Base-by-base conservation (phyloP, 2,797 vertebrate genomes). In the Vireo griseus region DNA sequence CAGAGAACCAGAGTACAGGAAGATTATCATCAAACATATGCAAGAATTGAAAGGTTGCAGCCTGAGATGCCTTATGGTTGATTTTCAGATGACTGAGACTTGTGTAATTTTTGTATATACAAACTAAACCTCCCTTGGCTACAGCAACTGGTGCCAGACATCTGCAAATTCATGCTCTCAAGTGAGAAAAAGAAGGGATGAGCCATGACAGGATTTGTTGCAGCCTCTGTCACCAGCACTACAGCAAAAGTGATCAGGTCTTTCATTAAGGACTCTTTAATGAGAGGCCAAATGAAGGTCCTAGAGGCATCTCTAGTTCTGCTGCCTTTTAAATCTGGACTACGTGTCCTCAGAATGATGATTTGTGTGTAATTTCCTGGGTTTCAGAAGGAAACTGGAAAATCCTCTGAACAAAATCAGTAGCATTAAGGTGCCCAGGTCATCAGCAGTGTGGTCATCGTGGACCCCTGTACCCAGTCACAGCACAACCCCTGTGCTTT, bases 11-110 rank as follows among this genome's bases (percentile, higher is more conserved):
- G 19, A 83, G 58, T 19, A 75, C 13, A 6, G 29, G 54, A 40
- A 90, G 81, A 80, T 91, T 74, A 91, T 68, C 44, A 76, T 79
- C 45, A 71, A 93, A 92, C 37, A 61, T 42, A 82, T 22, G 28
- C 33, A 58, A 37, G 29, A 86, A 88, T 14, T 79, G 33, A 74
- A 81, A 82, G 54, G 63, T 6, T 93, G 57, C 35, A 74, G 72
- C 39, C 35, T 19, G 52, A 92, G 44, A 71, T 52, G 57, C 39
- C 65, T 83, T 77, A 65, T 3, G 24, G 35, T 6, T 74, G 47
- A 26, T 76, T 89, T 89, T 71, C 77, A 92, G 59, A 79, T 52
- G 22, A 82, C 28, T 50, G 50, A 91, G 22, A 28, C 31, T 78
- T 77, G 65, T 28, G 20, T 26, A 31, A 52, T 35, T 72, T 79